Evolutionary conservation across 2,888 invertebrate species (phyloP).

Genomic region (Prenolepis imparis): DNA sequence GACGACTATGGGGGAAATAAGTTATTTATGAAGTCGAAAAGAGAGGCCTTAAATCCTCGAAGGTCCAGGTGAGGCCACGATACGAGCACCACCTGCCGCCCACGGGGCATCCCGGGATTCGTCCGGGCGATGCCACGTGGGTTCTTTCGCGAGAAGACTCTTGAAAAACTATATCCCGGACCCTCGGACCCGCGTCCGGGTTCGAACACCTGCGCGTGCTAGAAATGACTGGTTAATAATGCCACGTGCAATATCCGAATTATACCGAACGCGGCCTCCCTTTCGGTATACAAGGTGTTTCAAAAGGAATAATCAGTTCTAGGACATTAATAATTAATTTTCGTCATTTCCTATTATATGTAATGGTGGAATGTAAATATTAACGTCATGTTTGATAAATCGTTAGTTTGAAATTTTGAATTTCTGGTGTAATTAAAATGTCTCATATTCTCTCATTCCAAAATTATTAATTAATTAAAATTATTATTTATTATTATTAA

Average conservation of each 20-base stretch:
- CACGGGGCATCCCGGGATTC: slow-evolving; percentile 56
- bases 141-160: slow-evolving; percentile 58
- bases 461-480: too few species aligned
- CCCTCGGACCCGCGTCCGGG: slow-evolving; percentile 36
- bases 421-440: too few species aligned
- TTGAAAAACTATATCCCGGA: slow-evolving; percentile 69
- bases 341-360: too few species aligned
- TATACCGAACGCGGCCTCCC: neutral
- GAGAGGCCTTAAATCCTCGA: slow-evolving; percentile 66
- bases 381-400: too few species aligned
- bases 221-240: slow-evolving; percentile 60
- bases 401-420: too few species aligned
- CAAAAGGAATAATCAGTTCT: too few species aligned
- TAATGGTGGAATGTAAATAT: too few species aligned
- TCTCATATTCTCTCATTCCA: too few species aligned
- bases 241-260: neutral
- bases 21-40: slow-evolving; percentile 74
- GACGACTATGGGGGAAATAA: slow-evolving; percentile 39
- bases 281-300: neutral
- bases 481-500: too few species aligned
- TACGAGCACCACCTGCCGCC: slow-evolving; percentile 80
- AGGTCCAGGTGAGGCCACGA: slow-evolving; percentile 77
- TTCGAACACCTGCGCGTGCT: slow-evolving; percentile 68
- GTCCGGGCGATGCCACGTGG: slow-evolving; percentile 55
- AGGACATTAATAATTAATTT: too few species aligned